Evolutionary conservation across 2,797 vertebrate genomes (phyloP).

Genomic region (Otolemur crassicaudatus): DNA sequence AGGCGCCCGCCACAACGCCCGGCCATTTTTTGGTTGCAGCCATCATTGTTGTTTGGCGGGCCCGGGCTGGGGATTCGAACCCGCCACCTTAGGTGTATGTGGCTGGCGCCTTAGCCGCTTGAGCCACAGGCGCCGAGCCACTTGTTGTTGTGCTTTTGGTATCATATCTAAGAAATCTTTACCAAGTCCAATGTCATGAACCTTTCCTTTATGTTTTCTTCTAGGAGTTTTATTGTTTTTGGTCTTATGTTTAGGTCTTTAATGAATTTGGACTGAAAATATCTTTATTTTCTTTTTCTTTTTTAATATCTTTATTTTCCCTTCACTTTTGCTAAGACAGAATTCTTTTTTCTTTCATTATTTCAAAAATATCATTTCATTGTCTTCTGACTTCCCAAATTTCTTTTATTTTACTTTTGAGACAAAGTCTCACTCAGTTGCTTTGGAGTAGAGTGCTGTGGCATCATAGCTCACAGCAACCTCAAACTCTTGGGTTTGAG

Average conservation of each 20-base stretch:
- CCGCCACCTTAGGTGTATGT: too few species aligned
- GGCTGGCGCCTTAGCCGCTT: too few species aligned
- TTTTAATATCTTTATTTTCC: background rate
- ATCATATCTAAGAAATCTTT: background rate
- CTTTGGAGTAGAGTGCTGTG: too few species aligned
- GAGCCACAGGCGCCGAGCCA: too few species aligned
- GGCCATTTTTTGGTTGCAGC: too few species aligned
- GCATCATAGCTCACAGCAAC: too few species aligned
- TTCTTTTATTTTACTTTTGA: background rate
- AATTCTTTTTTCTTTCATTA: conserved; percentile 7
- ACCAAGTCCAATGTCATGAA: background rate
- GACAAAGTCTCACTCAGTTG: too few species aligned
- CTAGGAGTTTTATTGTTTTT: background rate
- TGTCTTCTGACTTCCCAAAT: background rate
- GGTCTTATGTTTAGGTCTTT: background rate
- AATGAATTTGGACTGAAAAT: background rate
- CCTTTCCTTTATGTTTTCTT: background rate
- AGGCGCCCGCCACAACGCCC: too few species aligned
- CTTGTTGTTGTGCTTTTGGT: background rate
- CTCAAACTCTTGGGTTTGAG: too few species aligned
- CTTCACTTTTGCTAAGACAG: background rate
- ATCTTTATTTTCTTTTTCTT: background rate
- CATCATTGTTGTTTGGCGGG: too few species aligned
- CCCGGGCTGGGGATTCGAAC: too few species aligned
- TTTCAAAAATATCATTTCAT: background rate